Percentiles rank a stretch among this genome's conserved stretches.
Evolutionary conservation across 1,140 invertebrate species (phyloP).

Genomic region (Zaprionus africanus): DNA sequence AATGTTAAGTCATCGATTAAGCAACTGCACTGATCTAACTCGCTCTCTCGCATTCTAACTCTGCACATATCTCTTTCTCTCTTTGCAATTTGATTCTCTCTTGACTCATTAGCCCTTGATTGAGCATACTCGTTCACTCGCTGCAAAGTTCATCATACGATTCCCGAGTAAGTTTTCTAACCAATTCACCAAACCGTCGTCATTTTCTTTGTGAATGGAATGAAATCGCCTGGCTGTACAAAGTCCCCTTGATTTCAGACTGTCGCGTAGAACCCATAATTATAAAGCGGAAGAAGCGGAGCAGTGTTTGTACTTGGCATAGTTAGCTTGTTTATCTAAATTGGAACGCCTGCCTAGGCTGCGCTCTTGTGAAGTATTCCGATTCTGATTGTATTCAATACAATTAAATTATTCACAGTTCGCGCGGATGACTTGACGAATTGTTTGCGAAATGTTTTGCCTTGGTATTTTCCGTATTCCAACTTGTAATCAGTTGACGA

Average conservation of each 20-base stretch:
- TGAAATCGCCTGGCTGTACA: conserved; percentile 19
- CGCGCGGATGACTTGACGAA: not conserved
- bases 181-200: not conserved
- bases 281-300: conserved; percentile 18
- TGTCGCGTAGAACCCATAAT: not conserved
- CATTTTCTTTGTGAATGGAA: conserved; percentile 37
- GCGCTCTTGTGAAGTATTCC: conserved; percentile 3
- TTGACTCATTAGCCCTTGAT: conserved; percentile 33
- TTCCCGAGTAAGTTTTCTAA: conserved; percentile 13
- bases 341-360: conserved; percentile 18
- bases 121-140: not conserved
- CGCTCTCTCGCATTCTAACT: not conserved
- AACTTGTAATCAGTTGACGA: not conserved
- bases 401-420: conserved; percentile 5
- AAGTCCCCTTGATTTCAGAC: conserved; percentile 12
- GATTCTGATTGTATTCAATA: conserved; percentile 9
- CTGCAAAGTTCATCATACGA: conserved; percentile 40
- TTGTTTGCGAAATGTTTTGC: not conserved
- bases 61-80: not conserved
- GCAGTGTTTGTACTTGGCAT: conserved; percentile 39
- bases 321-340: conserved; percentile 40
- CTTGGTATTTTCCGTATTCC: not conserved
- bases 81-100: not conserved
- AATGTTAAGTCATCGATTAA: conserved; percentile 22
- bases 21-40: not conserved